phyloP scores from a whole-genome alignment of 2,888 invertebrate genomes.

The Sesia bembeciformis region DNA sequence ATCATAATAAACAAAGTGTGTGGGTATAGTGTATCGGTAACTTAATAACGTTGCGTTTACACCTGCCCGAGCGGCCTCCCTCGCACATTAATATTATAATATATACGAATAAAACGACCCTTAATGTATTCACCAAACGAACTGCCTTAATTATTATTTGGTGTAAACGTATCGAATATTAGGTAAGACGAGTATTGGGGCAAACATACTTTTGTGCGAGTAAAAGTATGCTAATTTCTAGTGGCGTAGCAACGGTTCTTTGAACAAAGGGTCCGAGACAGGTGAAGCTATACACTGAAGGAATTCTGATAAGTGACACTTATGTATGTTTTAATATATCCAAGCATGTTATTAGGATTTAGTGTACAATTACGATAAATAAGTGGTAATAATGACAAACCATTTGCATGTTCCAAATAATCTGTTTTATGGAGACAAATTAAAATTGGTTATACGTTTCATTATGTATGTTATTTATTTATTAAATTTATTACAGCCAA shows the following conservation, averaged over 20 bases:
- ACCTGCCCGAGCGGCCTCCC: constrained; percentile 48
- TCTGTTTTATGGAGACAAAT: no score
- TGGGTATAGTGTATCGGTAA: constrained; percentile 48
- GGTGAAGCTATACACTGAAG: constrained; percentile 52
- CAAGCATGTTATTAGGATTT: no score
- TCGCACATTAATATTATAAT: constrained; percentile 56
- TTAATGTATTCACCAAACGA: constrained; percentile 56
- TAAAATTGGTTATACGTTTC: no score
- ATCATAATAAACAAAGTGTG: constrained; percentile 44
- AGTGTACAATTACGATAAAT: no score
- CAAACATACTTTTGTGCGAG: constrained; percentile 48
- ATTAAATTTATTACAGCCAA: no score
- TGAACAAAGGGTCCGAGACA: constrained; percentile 31
- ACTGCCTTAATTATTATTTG: constrained; percentile 64
- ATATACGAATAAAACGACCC: constrained; percentile 52
- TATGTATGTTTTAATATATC: background rate
- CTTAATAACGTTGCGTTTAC: constrained; percentile 49
- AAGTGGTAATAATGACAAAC: no score
- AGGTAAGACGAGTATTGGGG: constrained; percentile 39
- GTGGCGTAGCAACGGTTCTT: constrained; percentile 5
- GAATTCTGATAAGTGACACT: constrained; percentile 32
- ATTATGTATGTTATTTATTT: no score
- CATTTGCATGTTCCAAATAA: no score
- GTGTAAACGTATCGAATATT: constrained; percentile 70
- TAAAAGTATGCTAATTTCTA: constrained; percentile 55